Evolutionary conservation across 2,113 vertebrate genomes (phyloP).

Genomic region (Platycercus adscitus): DNA sequence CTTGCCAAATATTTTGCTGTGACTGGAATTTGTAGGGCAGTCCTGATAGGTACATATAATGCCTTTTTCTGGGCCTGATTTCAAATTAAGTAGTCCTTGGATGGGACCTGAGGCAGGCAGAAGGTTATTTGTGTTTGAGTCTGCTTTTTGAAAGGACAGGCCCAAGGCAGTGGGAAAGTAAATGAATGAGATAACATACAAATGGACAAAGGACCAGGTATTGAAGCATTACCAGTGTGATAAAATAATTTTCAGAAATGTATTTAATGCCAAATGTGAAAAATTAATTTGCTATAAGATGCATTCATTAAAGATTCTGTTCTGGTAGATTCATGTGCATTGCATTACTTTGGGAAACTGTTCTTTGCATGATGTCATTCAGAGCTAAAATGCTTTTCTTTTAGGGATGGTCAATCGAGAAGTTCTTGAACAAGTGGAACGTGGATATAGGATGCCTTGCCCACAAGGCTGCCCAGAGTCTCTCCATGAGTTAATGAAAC

Average conservation of each 20-base stretch:
- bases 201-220: background rate
- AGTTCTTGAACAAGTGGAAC: conserved; percentile 94
- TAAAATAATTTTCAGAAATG: background rate
- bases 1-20: background rate
- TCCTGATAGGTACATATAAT: background rate
- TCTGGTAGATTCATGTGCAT: background rate
- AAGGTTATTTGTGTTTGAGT: background rate
- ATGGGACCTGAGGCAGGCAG: background rate
- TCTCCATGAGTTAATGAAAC: conserved; percentile 94
- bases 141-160: background rate
- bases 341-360: background rate
- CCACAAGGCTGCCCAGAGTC: conserved; percentile 95
- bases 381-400: conserved; percentile 2
- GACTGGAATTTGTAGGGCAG: background rate
- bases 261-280: background rate
- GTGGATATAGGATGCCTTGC: conserved; percentile 94
- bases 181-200: background rate
- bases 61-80: background rate
- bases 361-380: background rate
- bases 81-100: background rate
- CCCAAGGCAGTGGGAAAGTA: background rate
- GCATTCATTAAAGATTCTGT: accelerated
- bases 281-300: background rate
- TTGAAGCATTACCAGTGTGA: background rate
- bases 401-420: conserved; percentile 96